phyloP scores from a whole-genome alignment of 2,797 vertebrate genomes.

The Mus caroli region DNA sequence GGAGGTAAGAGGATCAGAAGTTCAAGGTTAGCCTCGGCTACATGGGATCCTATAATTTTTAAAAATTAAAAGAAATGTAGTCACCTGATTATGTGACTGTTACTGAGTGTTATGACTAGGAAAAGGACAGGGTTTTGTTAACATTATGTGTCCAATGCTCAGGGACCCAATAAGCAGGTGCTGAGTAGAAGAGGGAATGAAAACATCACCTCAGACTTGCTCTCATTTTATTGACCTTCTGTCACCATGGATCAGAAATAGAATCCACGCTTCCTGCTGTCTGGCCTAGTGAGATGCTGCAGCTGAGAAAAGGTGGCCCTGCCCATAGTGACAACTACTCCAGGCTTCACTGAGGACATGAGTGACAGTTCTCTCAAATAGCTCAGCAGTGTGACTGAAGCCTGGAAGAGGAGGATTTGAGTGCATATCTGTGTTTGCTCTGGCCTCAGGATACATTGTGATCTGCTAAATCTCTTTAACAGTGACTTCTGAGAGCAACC shows the following conservation, averaged over 20 bases:
- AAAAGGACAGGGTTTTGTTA: not conserved
- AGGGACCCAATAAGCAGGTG: not conserved
- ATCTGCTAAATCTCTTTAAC: not conserved
- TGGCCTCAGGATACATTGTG: not conserved
- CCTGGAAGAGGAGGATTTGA: not conserved
- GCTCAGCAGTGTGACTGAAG: not conserved
- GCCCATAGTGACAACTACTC: not conserved
- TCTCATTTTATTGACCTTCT: not conserved
- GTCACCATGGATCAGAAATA: not conserved
- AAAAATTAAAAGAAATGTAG: not conserved
- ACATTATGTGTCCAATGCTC: not conserved
- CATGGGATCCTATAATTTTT: not conserved
- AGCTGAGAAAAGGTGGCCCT: not conserved
- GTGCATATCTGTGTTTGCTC: not conserved
- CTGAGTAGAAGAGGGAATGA: not conserved
- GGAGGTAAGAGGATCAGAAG: not conserved
- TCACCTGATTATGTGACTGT: not conserved
- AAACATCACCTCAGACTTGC: not conserved
- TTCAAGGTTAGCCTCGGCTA: not conserved
- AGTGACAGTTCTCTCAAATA: not conserved
- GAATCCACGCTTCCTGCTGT: not conserved
- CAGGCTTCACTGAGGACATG: not conserved
- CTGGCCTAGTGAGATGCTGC: not conserved
- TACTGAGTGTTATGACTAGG: not conserved
- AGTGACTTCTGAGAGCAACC: constrained; percentile 10